These are phyloP conservation scores for Tor tambroides DNA, from an alignment of 2,113 vertebrate species.

Conservation along the genomic window DNA sequence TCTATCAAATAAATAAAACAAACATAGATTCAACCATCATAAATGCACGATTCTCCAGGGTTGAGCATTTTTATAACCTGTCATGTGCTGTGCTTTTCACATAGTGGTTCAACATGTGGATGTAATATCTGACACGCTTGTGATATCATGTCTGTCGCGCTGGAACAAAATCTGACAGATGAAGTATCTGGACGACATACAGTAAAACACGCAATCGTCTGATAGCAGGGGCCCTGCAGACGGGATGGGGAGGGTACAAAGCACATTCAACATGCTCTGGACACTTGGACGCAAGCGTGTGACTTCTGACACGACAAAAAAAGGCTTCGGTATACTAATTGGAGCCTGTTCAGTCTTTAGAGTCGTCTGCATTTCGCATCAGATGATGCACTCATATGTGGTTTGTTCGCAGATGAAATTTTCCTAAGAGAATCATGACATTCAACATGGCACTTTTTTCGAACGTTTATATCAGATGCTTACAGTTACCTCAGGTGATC, in stretches of 20 bases:
- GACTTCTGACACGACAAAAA: conserved; percentile 31
- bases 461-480: conserved; percentile 16
- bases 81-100: conserved; percentile 35
- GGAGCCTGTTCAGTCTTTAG: background rate
- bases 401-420: background rate
- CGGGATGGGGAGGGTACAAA: background rate
- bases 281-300: conserved; percentile 25
- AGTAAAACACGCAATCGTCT: conserved; percentile 48
- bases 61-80: conserved; percentile 19
- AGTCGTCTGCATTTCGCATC: conserved; percentile 17
- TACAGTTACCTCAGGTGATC: conserved; percentile 10
- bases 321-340: background rate
- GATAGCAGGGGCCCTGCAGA: conserved; percentile 25
- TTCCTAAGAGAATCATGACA: background rate
- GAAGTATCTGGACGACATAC: conserved; percentile 52
- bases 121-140: conserved; percentile 37
- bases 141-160: conserved; percentile 45
- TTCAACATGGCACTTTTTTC: conserved; percentile 19
- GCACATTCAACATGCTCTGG: conserved; percentile 1
- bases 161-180: conserved; percentile 53
- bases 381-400: conserved; percentile 18
- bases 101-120: conserved; percentile 36
- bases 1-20: conserved; percentile 47
- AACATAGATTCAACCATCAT: conserved; percentile 37
- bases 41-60: conserved; percentile 12